Evolutionary conservation across 2,888 invertebrate genomes (phyloP).

Genomic region (Archips crataeganus): DNA sequence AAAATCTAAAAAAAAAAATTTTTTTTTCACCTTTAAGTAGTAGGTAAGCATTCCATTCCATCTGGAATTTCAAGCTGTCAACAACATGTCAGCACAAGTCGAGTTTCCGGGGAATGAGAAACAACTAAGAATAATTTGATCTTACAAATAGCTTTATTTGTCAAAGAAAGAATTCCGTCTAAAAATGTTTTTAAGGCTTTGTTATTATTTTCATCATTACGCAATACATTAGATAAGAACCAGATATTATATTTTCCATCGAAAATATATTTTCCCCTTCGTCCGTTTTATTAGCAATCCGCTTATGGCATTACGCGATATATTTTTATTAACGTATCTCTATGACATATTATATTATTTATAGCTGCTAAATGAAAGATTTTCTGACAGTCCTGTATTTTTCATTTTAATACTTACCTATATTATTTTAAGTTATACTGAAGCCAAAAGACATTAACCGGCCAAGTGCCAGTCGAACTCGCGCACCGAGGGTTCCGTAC

Average conservation of each 20-base stretch:
- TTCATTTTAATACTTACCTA: too few relatives aligned
- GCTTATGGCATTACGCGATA: constrained; percentile 30
- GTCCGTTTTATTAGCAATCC: constrained; percentile 32
- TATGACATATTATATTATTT: constrained; percentile 18
- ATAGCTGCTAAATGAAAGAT: neutral
- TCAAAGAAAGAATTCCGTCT: neutral
- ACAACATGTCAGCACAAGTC: neutral
- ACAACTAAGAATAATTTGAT: constrained; percentile 4
- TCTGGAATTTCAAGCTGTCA: neutral
- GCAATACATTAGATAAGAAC: constrained; percentile 7
- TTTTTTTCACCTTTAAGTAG: too few relatives aligned
- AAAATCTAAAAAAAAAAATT: too few relatives aligned
- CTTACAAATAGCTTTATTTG: constrained; percentile 13
- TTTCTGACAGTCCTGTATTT: too few relatives aligned
- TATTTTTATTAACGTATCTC: constrained; percentile 15
- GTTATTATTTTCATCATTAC: constrained; percentile 17
- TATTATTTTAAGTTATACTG: too few relatives aligned
- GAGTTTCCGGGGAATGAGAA: neutral
- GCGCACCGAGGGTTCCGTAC: too few relatives aligned
- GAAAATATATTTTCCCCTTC: constrained; percentile 16
- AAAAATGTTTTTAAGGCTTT: constrained; percentile 8
- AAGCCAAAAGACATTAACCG: too few relatives aligned
- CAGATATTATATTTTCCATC: constrained; percentile 13
- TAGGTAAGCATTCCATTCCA: neutral
- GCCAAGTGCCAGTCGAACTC: too few relatives aligned